Evolutionary conservation across 2,797 vertebrate species (phyloP).

Genomic region (Silurus lanzhouensis): DNA sequence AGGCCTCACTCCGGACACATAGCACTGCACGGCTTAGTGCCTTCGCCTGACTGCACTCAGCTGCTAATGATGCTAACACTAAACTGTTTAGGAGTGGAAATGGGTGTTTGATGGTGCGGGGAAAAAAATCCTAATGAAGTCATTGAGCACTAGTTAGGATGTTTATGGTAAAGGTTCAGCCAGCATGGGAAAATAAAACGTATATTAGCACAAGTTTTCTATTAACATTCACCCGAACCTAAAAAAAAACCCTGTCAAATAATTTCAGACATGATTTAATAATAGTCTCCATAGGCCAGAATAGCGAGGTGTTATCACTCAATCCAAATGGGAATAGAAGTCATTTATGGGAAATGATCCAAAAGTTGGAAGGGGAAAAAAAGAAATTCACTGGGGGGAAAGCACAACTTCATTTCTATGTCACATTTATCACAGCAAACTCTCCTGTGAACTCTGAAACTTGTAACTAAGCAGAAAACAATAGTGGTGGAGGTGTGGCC

Average conservation of each 20-base stretch:
- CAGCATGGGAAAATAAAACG: too few species aligned
- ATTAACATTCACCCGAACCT: neutral
- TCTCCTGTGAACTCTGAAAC: neutral
- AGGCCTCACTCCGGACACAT: conserved; percentile 1
- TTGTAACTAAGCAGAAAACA: neutral
- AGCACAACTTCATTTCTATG: neutral
- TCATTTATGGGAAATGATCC: neutral
- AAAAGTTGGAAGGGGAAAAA: neutral
- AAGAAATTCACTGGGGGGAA: neutral
- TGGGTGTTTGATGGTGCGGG: conserved; percentile 8
- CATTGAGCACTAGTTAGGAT: neutral
- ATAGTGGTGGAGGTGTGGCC: neutral
- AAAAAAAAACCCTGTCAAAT: neutral
- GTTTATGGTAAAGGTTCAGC: too few species aligned
- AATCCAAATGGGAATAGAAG: neutral
- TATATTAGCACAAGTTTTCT: neutral
- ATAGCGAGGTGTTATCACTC: neutral
- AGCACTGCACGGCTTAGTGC: neutral
- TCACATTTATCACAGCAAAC: neutral
- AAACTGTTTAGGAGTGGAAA: conserved; percentile 39
- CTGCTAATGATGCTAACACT: conserved; percentile 25
- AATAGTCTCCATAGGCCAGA: neutral
- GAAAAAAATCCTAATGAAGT: conserved; percentile 11
- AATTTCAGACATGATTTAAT: neutral
- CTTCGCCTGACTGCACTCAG: conserved; percentile 9